phyloP scores from a whole-genome alignment of 2,113 vertebrate species.

The Psettodes erumei region DNA sequence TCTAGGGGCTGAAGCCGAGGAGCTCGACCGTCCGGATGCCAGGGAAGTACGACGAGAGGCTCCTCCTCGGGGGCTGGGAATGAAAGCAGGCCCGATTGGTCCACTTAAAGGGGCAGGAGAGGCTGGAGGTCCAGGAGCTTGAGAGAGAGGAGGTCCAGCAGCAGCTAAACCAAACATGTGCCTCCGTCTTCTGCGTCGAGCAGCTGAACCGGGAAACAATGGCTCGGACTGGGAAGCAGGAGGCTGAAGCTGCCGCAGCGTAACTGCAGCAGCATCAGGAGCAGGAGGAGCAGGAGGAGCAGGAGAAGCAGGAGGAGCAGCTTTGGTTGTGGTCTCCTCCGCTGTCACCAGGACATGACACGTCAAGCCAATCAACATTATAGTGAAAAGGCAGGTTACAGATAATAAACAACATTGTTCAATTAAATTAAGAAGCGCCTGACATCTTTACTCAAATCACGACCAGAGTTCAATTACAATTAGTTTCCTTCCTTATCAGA shows the following conservation, averaged over 20 bases:
- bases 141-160: background rate
- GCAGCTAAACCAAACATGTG: slow-evolving; percentile 5
- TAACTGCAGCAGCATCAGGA: background rate
- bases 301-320: background rate
- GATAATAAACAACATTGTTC: too few species aligned
- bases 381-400: slow-evolving; percentile 57
- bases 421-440: background rate
- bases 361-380: slow-evolving; percentile 20
- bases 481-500: too few species aligned
- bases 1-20: background rate
- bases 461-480: too few species aligned
- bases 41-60: background rate
- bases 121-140: background rate
- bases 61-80: background rate
- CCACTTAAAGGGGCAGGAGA: background rate
- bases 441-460: background rate
- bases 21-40: background rate
- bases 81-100: background rate
- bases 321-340: slow-evolving; percentile 16
- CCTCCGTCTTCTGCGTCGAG: slow-evolving; percentile 4
- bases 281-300: background rate
- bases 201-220: background rate
- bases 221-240: background rate
- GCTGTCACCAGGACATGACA: slow-evolving; percentile 29
- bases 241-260: background rate